Evolutionary conservation across 2,797 vertebrate species (phyloP), one percentile per base, ranked within the genome.

Genomic region (Alcedo quadribrachys): DNA sequence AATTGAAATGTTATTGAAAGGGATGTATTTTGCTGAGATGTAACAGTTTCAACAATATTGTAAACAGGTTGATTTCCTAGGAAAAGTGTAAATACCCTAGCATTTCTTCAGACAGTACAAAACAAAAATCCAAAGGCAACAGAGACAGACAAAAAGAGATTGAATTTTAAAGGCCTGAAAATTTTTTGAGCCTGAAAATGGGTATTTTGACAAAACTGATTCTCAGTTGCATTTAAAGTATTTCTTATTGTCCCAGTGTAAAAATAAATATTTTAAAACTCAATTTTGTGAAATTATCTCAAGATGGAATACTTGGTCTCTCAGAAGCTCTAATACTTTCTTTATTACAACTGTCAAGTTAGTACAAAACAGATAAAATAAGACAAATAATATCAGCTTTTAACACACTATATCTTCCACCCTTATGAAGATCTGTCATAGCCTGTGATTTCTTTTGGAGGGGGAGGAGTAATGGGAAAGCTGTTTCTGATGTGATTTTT

Each of bases 1-100:
- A 93, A 93, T 51, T 81, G 77, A 94, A 87, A 93, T 89, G 87
- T 93, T 85, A 89, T 92, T 93, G 85, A 92, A 89, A 27, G 14
- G 82, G 87, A 70, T 67, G 25, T 80, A 63, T 87, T 93, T 93
- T 78, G 75, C 66, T 87, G 50, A 67, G 35, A 61, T 1, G 21
- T 62, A 93, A 85, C 53, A 33, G 25, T 87, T 95, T 93, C 85
- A 74, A 87, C 32, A 93, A 68, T 70, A 65, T 28, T 55, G 62
- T 93, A 89, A 93, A 87, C 43, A 91, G 42, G 43, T 46, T 83
- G 37, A 83, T 85, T 87, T 94, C 85, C 81, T 81, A 87, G 58
- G 58, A 83, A 89, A 87, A 78, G n/a, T 83, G 85, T 87, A 85
- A 82, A 85, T 91, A 77, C 13, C 12, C 5, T 32, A 54, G 37